Evolutionary conservation across 2,113 vertebrate genomes (phyloP), one percentile per base, ranked within the genome.

Genomic region (Mesocricetus auratus): DNA sequence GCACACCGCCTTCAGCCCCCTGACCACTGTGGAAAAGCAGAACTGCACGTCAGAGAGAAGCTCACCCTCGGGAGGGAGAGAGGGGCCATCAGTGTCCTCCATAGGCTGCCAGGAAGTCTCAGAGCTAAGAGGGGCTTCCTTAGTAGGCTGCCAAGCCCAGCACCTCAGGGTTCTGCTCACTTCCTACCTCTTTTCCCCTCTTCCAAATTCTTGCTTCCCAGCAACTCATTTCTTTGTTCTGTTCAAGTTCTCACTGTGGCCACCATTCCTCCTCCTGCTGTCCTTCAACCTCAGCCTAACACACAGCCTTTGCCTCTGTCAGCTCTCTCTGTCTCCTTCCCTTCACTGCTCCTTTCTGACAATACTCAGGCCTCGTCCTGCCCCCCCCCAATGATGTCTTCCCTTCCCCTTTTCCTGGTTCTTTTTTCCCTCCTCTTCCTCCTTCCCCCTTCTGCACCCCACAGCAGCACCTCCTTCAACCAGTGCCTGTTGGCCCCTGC

Each of bases 171-270:
- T 0, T 53, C 19, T 12, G 81, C 42, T 62, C 16, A 26, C 64
- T 87, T 24, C 13, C 36, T 10, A 10, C 24, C 22, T 66, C 36
- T 58, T 33, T 22, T 53, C 36, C 75, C 78, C 39, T 3, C 16
- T 79, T 45, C 2, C 50, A 24, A 77, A 82, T 4, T 47, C 93
- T 75, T 94, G 31, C 10, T 77, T 90, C 64, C 19, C 13, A 22
- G 31, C 12, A 60, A 24, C 45, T 68, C 39, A 53, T n/a, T 91
- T 73, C 90, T 79, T 83, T 11, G 13, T 83, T 22, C 0, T 17
- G 11, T 45, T 26, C 50, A 50, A 29, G 16, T 3, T 69, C 71
- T 45, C 22, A 11, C 21, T 3, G 1, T 7, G 0, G 7, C 45
- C 21, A 1, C 62, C 7, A 0, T 22, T 39, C n/a, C 60, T 50